Percentiles rank a stretch among this genome's conserved stretches.
These are phyloP conservation scores for Spatula versicolor DNA, from an alignment of 2,797 vertebrate species.

Conservation along the genomic window DNA sequence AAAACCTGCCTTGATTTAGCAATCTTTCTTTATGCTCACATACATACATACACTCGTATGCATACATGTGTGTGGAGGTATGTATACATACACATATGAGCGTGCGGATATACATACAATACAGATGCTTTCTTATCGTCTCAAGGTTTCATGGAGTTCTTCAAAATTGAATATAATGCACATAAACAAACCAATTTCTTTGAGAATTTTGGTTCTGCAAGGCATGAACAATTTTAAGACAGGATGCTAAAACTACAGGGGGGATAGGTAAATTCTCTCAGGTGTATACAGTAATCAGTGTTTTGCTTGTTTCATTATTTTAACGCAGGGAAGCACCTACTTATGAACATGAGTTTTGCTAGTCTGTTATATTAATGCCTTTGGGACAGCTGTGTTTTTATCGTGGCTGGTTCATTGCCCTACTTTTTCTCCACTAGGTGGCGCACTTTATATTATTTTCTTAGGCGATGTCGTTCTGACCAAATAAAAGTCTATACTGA, in stretches of 20 bases:
- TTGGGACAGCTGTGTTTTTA: neutral
- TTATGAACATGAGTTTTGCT: neutral
- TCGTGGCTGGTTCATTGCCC: neutral
- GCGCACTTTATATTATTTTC: constrained; percentile 75
- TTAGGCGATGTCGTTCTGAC: neutral
- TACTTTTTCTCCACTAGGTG: constrained; percentile 74
- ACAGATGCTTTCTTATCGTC: neutral
- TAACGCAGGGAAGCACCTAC: neutral
- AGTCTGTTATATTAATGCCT: neutral
- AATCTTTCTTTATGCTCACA: neutral
- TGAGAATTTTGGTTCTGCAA: neutral
- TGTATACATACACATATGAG: neutral
- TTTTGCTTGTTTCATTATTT: neutral
- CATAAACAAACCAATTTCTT: neutral
- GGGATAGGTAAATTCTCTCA: neutral
- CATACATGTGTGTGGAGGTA: rapidly evolving
- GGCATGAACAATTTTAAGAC: neutral
- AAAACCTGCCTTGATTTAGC: neutral
- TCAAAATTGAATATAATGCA: neutral
- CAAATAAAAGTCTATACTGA: constrained; percentile 10
- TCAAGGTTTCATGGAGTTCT: neutral
- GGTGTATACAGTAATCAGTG: neutral
- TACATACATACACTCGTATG: neutral
- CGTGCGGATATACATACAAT: neutral
- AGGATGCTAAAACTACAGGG: neutral